Evolutionary conservation across 2,113 vertebrate genomes (phyloP).

Genomic region (Dunckerocampus dactyliophorus): DNA sequence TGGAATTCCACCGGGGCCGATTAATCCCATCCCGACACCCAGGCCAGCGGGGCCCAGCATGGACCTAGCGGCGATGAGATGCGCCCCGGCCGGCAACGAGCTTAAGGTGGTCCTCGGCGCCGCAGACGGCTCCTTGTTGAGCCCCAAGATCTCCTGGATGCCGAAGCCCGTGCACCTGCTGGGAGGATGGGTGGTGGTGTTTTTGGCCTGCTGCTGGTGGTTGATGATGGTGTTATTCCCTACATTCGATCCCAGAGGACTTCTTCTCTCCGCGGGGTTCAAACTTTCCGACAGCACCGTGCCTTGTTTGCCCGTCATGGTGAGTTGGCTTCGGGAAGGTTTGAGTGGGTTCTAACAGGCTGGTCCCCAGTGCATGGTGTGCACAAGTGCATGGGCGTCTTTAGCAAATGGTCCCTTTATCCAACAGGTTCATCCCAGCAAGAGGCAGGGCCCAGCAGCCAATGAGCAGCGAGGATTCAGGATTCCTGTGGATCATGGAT

Average conservation of each 20-base stretch:
- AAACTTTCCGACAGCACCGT: constrained; percentile 78
- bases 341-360: constrained; percentile 38
- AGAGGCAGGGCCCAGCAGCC: constrained; percentile 86
- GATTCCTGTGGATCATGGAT: constrained; percentile 81
- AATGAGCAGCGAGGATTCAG: constrained; percentile 82
- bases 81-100: constrained; percentile 83
- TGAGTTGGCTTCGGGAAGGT: constrained; percentile 54
- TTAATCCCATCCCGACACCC: constrained; percentile 84
- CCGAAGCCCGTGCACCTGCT: constrained; percentile 93
- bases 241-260: constrained; percentile 57
- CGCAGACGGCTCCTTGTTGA: constrained; percentile 89
- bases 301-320: constrained; percentile 92
- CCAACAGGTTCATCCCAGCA: constrained; percentile 91
- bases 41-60: constrained; percentile 83
- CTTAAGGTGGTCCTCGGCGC: constrained; percentile 79
- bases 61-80: constrained; percentile 86
- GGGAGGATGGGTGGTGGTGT: constrained; percentile 65
- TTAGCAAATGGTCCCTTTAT: constrained; percentile 93
- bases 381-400: constrained; percentile 76
- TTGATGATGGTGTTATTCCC: constrained; percentile 41
- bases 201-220: constrained; percentile 59
- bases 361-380: constrained; percentile 84
- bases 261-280: constrained; percentile 75
- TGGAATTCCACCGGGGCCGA: constrained; percentile 86
- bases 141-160: constrained; percentile 95